These are phyloP conservation scores for Xiphophorus maculatus DNA, from an alignment of 2,113 vertebrate genomes.

Conservation along the genomic window DNA sequence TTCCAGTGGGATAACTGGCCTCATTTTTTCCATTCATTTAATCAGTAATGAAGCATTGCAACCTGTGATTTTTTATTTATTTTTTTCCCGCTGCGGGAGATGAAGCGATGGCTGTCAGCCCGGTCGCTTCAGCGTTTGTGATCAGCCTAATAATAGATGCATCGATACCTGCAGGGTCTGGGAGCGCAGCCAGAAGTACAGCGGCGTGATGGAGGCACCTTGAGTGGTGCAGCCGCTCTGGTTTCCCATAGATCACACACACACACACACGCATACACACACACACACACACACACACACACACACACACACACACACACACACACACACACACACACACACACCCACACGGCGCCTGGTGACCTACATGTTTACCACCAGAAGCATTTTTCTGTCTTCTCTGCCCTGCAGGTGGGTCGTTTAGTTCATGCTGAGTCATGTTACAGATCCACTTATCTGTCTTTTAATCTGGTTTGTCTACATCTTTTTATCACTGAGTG, in stretches of 20 bases:
- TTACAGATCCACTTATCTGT: background rate
- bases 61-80: slow-evolving; percentile 5
- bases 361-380: slow-evolving; percentile 51
- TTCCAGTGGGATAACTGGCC: slow-evolving; percentile 50
- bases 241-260: slow-evolving; percentile 44
- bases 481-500: background rate
- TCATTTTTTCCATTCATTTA: slow-evolving; percentile 49
- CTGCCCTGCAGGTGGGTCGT: slow-evolving; percentile 16
- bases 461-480: background rate
- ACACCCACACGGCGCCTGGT: slow-evolving; percentile 6
- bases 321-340: too few species aligned
- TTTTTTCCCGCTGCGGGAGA: slow-evolving; percentile 34
- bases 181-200: slow-evolving; percentile 46
- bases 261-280: background rate
- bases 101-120: slow-evolving; percentile 51
- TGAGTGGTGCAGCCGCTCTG: slow-evolving; percentile 44
- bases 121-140: slow-evolving; percentile 57
- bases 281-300: slow-evolving; percentile 2
- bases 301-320: slow-evolving; percentile 10
- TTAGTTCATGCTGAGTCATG: slow-evolving; percentile 8
- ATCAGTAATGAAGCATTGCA: slow-evolving; percentile 44
- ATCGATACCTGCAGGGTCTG: slow-evolving; percentile 70
- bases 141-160: slow-evolving; percentile 76
- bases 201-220: slow-evolving; percentile 54
- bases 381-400: slow-evolving; percentile 3